Evolutionary conservation across 2,888 invertebrate genomes (phyloP), one percentile per base, ranked within the genome.

Genomic region (Chouioia cunea): DNA sequence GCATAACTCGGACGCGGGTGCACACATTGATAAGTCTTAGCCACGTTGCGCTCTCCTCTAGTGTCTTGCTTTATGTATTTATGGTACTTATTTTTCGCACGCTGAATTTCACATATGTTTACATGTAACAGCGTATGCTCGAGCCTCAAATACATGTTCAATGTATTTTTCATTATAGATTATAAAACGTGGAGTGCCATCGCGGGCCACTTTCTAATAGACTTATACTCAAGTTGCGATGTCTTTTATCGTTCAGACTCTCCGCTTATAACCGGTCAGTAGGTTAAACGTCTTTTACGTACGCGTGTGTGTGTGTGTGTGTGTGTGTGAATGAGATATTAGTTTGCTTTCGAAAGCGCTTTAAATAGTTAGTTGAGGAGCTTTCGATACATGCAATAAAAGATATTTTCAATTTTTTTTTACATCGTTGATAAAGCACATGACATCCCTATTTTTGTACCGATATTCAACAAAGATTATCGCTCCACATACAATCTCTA

Each of bases 221-320:
- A 56, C 70, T 65, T 46, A n/a, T 52, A 58, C 63, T 57, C 52
- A 52, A 50, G 12, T 27, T 22, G 56, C 46, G 69, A 53, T 44
- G 70, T 70, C 71, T 79, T 81, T 78, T 75, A 74, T 68, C 74
- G 63, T 6, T 6, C 75, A 22, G 58, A 70, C 59, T 50, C 63
- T 22, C 36, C 15, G 50, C 69, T 68, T 75, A 76, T 36, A 82
- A 80, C 82, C 79, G 82, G 82, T 84, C 84, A 83, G 80, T 83
- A 80, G 83, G 83, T 83, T 82, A 84, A 80, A 78, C 62, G 65
- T 36, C 18, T 47, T 65, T 36, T n/a, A 36, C 15, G 12, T n/a
- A 14, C 2, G 2, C 16, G 18, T 46, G 43, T 10, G 22, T 10
- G n/a, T 15, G 23, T 0, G 22, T 16, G 22, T 22, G 10, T 36